These are phyloP conservation scores for Fukomys damarensis DNA, from an alignment of 2,113 vertebrate species.

Conservation along the genomic window DNA sequence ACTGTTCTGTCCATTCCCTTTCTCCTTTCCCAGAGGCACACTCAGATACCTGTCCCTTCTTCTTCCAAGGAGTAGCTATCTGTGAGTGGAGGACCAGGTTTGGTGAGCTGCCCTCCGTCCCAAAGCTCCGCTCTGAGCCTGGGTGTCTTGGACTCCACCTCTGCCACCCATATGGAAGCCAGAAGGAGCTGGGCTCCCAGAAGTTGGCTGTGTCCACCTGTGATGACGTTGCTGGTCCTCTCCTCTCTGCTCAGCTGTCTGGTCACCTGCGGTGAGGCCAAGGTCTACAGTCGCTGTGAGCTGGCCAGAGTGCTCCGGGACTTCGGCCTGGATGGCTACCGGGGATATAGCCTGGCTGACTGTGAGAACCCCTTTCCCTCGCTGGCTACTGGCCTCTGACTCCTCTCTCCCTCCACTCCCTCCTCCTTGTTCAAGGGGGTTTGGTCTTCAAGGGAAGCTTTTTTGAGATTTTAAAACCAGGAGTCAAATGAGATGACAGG, in stretches of 20 bases:
- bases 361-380: conserved; percentile 80
- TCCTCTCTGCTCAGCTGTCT: conserved; percentile 74
- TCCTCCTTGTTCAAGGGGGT: background rate
- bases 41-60: background rate
- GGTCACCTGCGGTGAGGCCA: conserved; percentile 62
- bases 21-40: background rate
- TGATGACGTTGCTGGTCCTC: conserved; percentile 70
- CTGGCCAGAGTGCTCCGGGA: conserved; percentile 80
- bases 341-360: conserved; percentile 83
- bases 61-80: background rate
- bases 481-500: background rate
- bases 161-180: background rate
- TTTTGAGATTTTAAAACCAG: background rate
- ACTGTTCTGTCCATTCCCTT: background rate
- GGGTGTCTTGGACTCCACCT: background rate
- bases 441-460: background rate
- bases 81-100: background rate
- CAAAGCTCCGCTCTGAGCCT: background rate
- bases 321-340: conserved; percentile 83
- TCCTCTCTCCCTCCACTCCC: background rate
- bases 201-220: background rate
- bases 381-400: background rate
- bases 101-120: background rate
- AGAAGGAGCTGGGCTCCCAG: background rate
- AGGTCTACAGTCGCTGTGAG: conserved; percentile 84